Percentiles rank a stretch among this genome's conserved stretches.
phyloP scores from a whole-genome alignment of 2,113 vertebrate species.

The Syrrhaptes paradoxus region DNA sequence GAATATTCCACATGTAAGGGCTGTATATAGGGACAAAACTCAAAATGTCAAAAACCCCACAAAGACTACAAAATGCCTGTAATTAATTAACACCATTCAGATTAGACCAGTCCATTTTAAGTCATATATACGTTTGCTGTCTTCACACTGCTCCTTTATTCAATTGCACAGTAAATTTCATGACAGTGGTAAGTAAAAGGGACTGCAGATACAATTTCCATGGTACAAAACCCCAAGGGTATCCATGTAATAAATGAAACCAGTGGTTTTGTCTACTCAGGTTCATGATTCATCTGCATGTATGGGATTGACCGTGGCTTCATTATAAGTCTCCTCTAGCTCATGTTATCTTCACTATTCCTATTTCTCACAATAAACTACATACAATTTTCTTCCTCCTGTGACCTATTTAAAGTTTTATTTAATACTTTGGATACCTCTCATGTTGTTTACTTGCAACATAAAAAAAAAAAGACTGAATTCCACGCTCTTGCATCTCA shows the following conservation, averaged over 20 bases:
- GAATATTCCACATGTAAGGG: not conserved
- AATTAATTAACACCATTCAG: not conserved
- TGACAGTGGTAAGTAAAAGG: not conserved
- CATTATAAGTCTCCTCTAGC: not conserved
- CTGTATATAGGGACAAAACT: not conserved
- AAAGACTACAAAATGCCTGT: not conserved
- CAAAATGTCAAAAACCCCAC: not conserved
- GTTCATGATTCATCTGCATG: not conserved
- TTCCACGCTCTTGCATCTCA: not conserved
- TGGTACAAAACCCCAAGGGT: not conserved
- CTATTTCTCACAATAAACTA: not conserved
- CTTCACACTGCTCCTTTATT: not conserved
- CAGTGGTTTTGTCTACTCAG: not conserved
- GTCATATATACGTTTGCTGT: not conserved
- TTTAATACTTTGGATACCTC: not conserved
- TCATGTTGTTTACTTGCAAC: not conserved
- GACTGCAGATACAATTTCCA: not conserved
- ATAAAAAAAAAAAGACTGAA: not conserved
- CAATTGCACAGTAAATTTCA: not conserved
- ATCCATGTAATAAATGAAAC: not conserved
- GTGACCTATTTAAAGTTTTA: not conserved
- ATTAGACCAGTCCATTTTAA: not conserved
- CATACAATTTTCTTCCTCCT: not conserved
- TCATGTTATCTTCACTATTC: not conserved
- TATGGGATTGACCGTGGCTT: not conserved